Conservation (phyloP, 2,888 invertebrate genomes). For the Thysanoteuthis rhombus region DNA sequence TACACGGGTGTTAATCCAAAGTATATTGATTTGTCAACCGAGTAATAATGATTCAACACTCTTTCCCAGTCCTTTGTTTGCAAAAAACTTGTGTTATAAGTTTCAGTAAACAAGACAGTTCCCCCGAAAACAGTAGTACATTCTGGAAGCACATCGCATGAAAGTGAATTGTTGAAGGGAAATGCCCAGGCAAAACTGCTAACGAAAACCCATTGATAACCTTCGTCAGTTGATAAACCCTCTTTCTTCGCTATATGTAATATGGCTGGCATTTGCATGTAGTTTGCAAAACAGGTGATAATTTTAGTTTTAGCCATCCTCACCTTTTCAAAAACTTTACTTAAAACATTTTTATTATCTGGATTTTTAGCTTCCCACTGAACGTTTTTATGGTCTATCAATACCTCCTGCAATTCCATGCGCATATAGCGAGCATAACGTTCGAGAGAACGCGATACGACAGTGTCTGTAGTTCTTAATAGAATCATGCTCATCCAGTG, state of each 20-base stretch:
- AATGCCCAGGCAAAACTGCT: not conserved
- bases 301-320: too few relatives aligned
- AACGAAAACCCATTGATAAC: not conserved
- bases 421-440: too few relatives aligned
- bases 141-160: not conserved
- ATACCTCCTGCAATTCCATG: too few relatives aligned
- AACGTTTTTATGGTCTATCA: too few relatives aligned
- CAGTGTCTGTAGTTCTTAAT: too few relatives aligned
- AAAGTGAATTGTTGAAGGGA: not conserved
- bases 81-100: not conserved
- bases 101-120: not conserved
- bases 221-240: not conserved
- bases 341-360: too few relatives aligned
- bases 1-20: slow-evolving; percentile 38
- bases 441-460: too few relatives aligned
- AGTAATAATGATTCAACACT: slow-evolving; percentile 34
- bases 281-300: too few relatives aligned
- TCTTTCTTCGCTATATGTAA: too few relatives aligned
- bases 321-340: too few relatives aligned
- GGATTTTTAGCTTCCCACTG: too few relatives aligned
- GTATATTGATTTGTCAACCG: slow-evolving; percentile 39
- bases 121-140: not conserved
- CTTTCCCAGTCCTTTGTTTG: not conserved
- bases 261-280: too few relatives aligned
- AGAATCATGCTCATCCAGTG: not conserved